Evolutionary conservation across 2,113 vertebrate genomes (phyloP).

Genomic region (Climacteris rufus): DNA sequence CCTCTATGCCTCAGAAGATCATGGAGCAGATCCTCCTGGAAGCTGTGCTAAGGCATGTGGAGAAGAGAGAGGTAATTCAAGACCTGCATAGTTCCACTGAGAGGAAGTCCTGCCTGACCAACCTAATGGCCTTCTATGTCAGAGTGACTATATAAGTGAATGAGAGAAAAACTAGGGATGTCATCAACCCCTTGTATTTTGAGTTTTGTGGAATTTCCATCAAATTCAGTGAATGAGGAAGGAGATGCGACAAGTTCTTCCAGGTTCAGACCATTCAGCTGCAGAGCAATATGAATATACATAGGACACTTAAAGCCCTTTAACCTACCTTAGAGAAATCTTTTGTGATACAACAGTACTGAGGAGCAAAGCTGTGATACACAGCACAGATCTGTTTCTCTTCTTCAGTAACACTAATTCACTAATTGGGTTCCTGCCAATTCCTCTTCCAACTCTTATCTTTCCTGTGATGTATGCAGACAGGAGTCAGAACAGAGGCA

Average conservation of each 20-base stretch:
- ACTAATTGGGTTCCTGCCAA: not conserved
- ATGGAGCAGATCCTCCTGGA: not conserved
- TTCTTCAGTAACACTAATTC: not conserved
- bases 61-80: not conserved
- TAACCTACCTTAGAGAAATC: not conserved
- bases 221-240: not conserved
- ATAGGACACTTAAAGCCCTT: not conserved
- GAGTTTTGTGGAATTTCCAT: not conserved
- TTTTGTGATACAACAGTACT: not conserved
- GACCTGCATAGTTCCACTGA: not conserved
- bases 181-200: fast-evolving
- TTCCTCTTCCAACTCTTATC: not conserved
- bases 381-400: not conserved
- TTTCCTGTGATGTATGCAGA: not conserved
- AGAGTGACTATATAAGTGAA: not conserved
- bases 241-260: not conserved
- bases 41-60: not conserved
- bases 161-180: not conserved
- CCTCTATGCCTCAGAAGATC: not conserved
- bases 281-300: not conserved
- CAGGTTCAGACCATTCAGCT: not conserved
- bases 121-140: not conserved
- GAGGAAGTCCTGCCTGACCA: not conserved
- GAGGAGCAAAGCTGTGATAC: not conserved
- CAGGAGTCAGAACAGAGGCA: not conserved